Base-by-base conservation (phyloP, 2,797 vertebrate genomes). In the Ctenopoma multispine region DNA sequence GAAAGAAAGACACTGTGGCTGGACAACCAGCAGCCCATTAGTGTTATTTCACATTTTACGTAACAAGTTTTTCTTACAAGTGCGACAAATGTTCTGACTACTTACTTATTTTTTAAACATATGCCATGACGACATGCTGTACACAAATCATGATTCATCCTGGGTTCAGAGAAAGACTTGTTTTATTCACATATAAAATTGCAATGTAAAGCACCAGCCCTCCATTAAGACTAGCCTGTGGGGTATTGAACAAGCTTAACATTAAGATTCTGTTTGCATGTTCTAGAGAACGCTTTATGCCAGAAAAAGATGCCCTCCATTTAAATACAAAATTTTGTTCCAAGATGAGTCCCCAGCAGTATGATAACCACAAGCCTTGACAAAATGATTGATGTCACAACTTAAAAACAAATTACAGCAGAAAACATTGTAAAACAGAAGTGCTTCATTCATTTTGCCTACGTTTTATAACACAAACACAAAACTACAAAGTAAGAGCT, bases 341-440 rank as follows among this genome's bases (percentile, higher is more conserved):
- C 9, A 12, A 18, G 40, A 54, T 31, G n/a, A 69, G 34, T 29
- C 13, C 4, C 31, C 31, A 36, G 12, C 21, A 38, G 17, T 20
- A 40, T 50, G 17, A 49, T 20, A 21, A 40, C 20, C 34, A 20
- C 18, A 5, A n/a, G 23, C 43, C 23, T 21, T 17, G 34, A 40
- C 24, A 29, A 41, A 41, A 40, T 27, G 18, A 43, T 43, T 43
- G 4, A 53, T 64, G 49, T 18, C 24, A 23, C 49, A 31, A 64
- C 21, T 68, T 29, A 49, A 29, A 68, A 48, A n/a, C 21, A 27
- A 40, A 49, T 58, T 68, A 58, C 13, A 27, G 29, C 18, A 54
- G 6, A 51, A 9, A n/a, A 24, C n/a, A 18, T 9, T 51, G 36
- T 51, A 69, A 59, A 67, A 36, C 20, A 18, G 21, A 31, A 31